phyloP scores from a whole-genome alignment of 2,113 vertebrate genomes.

The Nothocercus julius region DNA sequence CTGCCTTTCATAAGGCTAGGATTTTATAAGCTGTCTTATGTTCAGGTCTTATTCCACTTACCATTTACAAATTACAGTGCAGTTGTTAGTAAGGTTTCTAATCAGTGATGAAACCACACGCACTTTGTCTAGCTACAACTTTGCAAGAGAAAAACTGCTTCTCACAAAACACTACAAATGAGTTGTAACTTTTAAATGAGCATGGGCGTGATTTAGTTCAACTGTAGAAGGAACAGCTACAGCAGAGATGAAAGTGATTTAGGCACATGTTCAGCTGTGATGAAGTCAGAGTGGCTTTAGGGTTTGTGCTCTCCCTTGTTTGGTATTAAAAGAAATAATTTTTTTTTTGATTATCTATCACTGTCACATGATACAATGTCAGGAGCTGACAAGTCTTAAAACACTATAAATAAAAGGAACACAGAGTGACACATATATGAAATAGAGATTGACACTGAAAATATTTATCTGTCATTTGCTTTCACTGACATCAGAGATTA shows the following conservation, averaged over 20 bases:
- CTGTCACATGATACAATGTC: background rate
- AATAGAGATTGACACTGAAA: background rate
- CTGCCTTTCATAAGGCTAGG: background rate
- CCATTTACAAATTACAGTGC: background rate
- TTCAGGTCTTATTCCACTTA: background rate
- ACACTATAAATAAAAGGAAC: background rate
- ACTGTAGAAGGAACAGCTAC: background rate
- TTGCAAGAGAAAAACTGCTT: background rate
- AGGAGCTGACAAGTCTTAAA: background rate
- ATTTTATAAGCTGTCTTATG: background rate
- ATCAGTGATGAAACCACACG: background rate
- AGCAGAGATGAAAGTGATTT: background rate
- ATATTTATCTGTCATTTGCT: background rate
- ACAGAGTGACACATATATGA: background rate
- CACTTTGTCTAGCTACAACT: background rate
- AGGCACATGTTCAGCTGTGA: background rate
- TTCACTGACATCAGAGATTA: background rate
- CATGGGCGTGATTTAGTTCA: background rate
- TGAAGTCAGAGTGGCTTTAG: background rate
- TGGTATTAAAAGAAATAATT: background rate
- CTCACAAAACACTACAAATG: background rate
- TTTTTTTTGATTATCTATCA: background rate
- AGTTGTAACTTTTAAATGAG: background rate
- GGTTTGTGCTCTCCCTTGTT: fast-evolving
- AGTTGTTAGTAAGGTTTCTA: background rate